Evolutionary conservation across 2,113 vertebrate species (phyloP).

Genomic region (Phrynosoma platyrhinos): DNA sequence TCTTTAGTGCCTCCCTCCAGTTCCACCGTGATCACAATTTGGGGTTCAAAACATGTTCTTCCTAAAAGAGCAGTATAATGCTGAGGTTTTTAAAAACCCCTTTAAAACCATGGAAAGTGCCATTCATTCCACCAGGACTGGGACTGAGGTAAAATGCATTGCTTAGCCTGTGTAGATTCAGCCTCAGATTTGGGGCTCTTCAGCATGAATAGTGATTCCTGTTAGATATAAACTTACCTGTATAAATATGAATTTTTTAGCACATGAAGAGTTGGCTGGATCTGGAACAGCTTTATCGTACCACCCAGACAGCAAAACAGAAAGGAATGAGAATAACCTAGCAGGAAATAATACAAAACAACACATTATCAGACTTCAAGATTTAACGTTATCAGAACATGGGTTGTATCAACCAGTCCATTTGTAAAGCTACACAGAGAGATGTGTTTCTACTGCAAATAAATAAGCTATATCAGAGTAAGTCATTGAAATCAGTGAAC

Average conservation of each 20-base stretch:
- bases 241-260: constrained; percentile 40
- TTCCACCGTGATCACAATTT: too few species aligned
- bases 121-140: too few species aligned
- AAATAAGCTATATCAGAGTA: too few species aligned
- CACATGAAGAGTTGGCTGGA: constrained; percentile 78
- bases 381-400: accelerated
- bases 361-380: accelerated
- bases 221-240: constrained; percentile 62
- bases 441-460: neutral
- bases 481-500: too few species aligned
- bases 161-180: too few species aligned
- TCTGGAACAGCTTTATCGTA: constrained; percentile 75
- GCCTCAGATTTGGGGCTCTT: too few species aligned
- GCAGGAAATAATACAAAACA: neutral
- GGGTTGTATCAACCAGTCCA: neutral
- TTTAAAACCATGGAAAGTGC: too few species aligned
- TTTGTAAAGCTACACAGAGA: neutral
- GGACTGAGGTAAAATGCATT: too few species aligned
- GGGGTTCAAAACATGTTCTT: too few species aligned
- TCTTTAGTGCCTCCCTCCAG: too few species aligned
- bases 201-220: accelerated
- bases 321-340: constrained; percentile 61
- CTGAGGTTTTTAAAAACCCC: too few species aligned
- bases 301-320: constrained; percentile 58
- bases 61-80: too few species aligned